Base-by-base conservation (phyloP, 2,888 invertebrate genomes). In the Plebejus melissa region DNA sequence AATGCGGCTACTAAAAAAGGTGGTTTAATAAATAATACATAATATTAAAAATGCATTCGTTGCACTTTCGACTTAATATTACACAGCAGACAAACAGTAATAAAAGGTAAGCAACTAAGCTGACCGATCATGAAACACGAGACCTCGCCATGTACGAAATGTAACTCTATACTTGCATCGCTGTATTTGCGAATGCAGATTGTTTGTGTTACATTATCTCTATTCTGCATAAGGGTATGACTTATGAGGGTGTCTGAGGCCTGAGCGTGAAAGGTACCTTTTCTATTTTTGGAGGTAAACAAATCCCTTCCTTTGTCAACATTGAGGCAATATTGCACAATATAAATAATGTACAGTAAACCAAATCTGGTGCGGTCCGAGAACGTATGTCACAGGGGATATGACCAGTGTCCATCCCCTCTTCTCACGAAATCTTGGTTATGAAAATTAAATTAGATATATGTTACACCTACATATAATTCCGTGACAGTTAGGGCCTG, bases 141-240 rank as follows among this genome's bases (percentile, higher is more conserved):
- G 36, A 65, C 65, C 60, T 32, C 32, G 65, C 32, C 65, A 7
- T 65, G 13, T 65, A 65, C 2, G 65, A 65, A 58, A 32, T 13
- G 32, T 65, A 65, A 65, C 65, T 65, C 13, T 65, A 65, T 65
- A 13, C 65, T 16, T 65, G 65, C 65, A 16, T 36, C 6, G 32
- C 65, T 65, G 13, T 65, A 65, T 65, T 36, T 36, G 65, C 65
- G 32, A 4, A 65, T 65, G 32, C 32, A 65, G 36, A 65, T 65
- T 65, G 65, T 65, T 36, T 65, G 65, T 32, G 65, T 32, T 65
- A 65, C 32, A 32, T 36, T 65, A 65, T 65, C 65, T 65, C 13
- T 32, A 32, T 4, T 65, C 16, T 36, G 65, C 65, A 65, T 65
- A 65, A 65, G 32, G 60, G 60, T 22, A 22, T 22, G 22, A 22